These are phyloP conservation scores for Syngnathus typhle DNA, from an alignment of 2,113 vertebrate genomes.

Conservation along the genomic window DNA sequence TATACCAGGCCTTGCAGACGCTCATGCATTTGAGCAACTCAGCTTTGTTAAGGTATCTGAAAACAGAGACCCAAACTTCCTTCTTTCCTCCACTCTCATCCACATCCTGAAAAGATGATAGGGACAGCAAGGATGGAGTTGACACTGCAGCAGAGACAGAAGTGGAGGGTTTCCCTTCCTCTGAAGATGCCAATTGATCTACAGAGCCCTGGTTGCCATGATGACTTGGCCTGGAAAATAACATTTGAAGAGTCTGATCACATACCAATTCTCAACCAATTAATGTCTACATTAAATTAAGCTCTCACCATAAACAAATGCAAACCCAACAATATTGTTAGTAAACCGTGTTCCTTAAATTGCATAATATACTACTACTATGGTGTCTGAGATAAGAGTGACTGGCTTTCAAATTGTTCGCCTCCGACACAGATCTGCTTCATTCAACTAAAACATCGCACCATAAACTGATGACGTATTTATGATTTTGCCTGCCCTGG, in stretches of 20 bases:
- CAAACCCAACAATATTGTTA: neutral
- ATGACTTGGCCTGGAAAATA: constrained; percentile 42
- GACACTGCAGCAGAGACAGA: constrained; percentile 37
- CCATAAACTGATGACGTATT: too few species aligned
- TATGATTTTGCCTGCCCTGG: too few species aligned
- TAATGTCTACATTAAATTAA: neutral
- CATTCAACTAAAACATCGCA: too few species aligned
- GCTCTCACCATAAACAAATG: neutral
- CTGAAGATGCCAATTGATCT: constrained; percentile 55
- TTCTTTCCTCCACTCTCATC: constrained; percentile 76
- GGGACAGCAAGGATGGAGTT: constrained; percentile 55
- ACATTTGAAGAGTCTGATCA: neutral
- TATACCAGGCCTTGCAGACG: constrained; percentile 98
- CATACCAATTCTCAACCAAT: neutral
- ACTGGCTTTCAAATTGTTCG: too few species aligned
- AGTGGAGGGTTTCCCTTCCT: constrained; percentile 50
- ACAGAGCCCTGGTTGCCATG: constrained; percentile 30
- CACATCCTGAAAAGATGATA: constrained; percentile 67
- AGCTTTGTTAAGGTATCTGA: constrained; percentile 83
- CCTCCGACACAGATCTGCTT: too few species aligned
- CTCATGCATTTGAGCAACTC: constrained; percentile 95
- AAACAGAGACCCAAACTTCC: constrained; percentile 95
- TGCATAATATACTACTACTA: too few species aligned
- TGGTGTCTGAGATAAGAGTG: too few species aligned
- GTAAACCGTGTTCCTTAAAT: neutral